phyloP scores from a whole-genome alignment of 2,113 vertebrate species.

The Nesoenas mayeri region DNA sequence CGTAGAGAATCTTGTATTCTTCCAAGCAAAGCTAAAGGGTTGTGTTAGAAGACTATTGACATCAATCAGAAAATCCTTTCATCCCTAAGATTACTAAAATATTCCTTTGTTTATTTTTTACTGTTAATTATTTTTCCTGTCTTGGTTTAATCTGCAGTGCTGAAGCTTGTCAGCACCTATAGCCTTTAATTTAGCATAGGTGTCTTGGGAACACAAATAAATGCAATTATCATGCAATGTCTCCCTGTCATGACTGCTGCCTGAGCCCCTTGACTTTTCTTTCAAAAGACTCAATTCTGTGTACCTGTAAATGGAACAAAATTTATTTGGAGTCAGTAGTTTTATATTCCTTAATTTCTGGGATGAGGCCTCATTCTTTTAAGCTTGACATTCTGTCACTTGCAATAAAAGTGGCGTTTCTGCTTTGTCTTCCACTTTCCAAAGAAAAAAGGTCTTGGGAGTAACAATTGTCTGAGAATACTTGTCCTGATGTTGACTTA shows the following conservation, averaged over 20 bases:
- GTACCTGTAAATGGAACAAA: neutral
- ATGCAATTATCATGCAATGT: neutral
- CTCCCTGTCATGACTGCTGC: neutral
- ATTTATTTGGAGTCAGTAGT: neutral
- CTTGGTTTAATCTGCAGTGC: neutral
- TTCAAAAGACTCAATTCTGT: neutral
- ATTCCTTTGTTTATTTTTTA: slow-evolving; percentile 38
- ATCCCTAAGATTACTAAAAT: slow-evolving; percentile 32
- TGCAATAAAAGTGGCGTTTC: neutral
- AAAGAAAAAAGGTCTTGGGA: neutral
- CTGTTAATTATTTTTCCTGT: slow-evolving; percentile 31
- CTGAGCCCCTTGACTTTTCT: neutral
- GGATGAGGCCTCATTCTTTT: neutral
- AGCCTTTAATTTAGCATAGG: neutral
- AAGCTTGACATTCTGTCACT: neutral
- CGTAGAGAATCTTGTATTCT: slow-evolving; percentile 37
- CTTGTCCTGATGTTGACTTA: neutral
- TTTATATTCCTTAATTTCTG: neutral
- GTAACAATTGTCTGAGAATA: neutral
- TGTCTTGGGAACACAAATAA: neutral
- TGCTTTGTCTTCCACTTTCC: neutral
- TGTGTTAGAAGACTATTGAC: slow-evolving; percentile 27
- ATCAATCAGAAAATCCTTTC: slow-evolving; percentile 44
- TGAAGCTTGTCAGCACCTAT: slow-evolving; percentile 18
- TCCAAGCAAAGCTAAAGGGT: slow-evolving; percentile 54